A percentile compares a stretch with the other conserved stretches of the same genome.
Conservation (phyloP, 2,888 invertebrate genomes). For the Desoria tigrina region DNA sequence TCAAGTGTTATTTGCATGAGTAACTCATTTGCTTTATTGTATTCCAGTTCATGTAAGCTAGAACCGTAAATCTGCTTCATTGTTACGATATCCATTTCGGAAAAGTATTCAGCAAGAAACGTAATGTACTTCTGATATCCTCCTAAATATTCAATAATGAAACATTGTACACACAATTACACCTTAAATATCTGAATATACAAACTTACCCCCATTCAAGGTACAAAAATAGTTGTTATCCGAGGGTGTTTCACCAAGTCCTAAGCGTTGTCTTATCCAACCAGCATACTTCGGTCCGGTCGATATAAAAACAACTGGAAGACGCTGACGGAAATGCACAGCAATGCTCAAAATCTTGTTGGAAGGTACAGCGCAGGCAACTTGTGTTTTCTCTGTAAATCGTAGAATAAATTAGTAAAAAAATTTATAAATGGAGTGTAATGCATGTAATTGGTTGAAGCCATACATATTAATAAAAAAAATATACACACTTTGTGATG, state of each 20-base stretch:
- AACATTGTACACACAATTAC: constrained; percentile 9
- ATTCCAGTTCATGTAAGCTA: constrained; percentile 70
- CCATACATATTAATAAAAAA: too few relatives aligned
- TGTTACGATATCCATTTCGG: constrained; percentile 67
- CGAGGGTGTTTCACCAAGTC: constrained; percentile 64
- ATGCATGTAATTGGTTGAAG: too few relatives aligned
- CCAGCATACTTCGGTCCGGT: constrained; percentile 69
- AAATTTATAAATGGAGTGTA: too few relatives aligned
- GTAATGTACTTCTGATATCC: constrained; percentile 75
- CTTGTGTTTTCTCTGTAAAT: too few relatives aligned
- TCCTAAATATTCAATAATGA: too few relatives aligned
- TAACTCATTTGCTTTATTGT: constrained; percentile 78
- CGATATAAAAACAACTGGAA: constrained; percentile 80
- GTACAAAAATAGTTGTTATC: constrained; percentile 61
- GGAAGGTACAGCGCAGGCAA: constrained; percentile 67
- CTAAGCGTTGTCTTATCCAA: constrained; percentile 69
- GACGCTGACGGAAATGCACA: constrained; percentile 72
- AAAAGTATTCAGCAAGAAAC: constrained; percentile 69
- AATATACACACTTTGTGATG: constrained; percentile 57
- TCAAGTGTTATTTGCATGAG: constrained; percentile 60
- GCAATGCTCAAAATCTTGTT: constrained; percentile 73
- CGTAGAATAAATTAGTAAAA: background rate
- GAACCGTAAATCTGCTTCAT: constrained; percentile 66
- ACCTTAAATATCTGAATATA: too few relatives aligned
- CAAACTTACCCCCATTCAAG: constrained; percentile 58